These are phyloP conservation scores for Penaeus vannamei DNA, from an alignment of 1,140 invertebrate genomes.

Conservation along the genomic window DNA sequence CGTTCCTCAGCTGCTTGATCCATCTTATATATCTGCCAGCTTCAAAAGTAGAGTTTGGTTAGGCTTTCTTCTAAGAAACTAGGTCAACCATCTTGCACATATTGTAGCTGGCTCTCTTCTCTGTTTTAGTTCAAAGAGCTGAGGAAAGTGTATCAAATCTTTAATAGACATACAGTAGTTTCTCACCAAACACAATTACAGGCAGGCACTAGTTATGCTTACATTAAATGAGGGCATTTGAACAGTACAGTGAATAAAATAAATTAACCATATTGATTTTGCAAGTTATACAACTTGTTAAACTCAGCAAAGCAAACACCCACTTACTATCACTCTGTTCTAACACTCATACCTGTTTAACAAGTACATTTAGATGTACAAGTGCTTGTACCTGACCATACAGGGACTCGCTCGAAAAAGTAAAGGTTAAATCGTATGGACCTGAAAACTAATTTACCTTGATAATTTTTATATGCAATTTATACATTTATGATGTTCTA, in stretches of 20 bases:
- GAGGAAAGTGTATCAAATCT: slow-evolving; percentile 24
- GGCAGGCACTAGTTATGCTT: slow-evolving; percentile 65
- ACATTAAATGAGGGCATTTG: slow-evolving; percentile 60
- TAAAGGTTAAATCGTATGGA: too few relatives aligned
- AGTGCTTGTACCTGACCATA: too few relatives aligned
- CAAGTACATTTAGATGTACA: too few relatives aligned
- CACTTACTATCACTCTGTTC: not conserved
- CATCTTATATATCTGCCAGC: slow-evolving; percentile 13
- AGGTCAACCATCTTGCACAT: slow-evolving; percentile 42
- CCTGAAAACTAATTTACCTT: too few relatives aligned
- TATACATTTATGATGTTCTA: too few relatives aligned
- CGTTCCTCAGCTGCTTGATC: slow-evolving; percentile 29
- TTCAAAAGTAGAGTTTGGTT: slow-evolving; percentile 30
- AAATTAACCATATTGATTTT: slow-evolving; percentile 24
- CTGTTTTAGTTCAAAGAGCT: slow-evolving; percentile 12
- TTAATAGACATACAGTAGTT: slow-evolving; percentile 35
- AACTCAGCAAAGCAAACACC: too few relatives aligned
- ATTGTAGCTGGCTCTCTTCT: slow-evolving; percentile 24
- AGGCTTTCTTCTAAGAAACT: slow-evolving; percentile 41
- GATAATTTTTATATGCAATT: too few relatives aligned
- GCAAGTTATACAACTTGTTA: not conserved
- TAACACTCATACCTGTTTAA: not conserved
- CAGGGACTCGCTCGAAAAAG: too few relatives aligned
- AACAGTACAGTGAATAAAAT: slow-evolving; percentile 49
- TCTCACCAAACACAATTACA: slow-evolving; percentile 61